These are phyloP conservation scores for Sialis lutaria DNA, from an alignment of 2,888 invertebrate genomes.

Conservation along the genomic window DNA sequence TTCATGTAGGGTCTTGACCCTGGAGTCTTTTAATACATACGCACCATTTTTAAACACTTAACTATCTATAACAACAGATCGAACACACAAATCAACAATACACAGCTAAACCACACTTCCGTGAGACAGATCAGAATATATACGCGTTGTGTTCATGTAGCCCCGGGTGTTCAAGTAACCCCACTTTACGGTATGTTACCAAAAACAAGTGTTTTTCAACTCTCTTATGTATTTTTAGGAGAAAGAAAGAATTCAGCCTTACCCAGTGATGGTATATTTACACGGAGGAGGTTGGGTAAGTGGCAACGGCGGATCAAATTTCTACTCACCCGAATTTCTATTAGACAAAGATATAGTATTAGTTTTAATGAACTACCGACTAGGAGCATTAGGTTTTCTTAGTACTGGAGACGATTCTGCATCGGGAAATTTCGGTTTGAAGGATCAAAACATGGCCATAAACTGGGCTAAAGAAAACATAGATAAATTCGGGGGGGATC, in stretches of 20 bases:
- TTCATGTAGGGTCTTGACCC: too few relatives aligned
- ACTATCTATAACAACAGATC: too few relatives aligned
- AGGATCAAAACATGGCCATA: slow-evolving; percentile 24
- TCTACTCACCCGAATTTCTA: slow-evolving; percentile 52
- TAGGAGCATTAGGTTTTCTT: slow-evolving; percentile 30
- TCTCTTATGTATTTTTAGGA: slow-evolving; percentile 17
- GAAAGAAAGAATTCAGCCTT: slow-evolving; percentile 19
- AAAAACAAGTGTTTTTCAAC: not conserved
- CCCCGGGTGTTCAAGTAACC: too few relatives aligned
- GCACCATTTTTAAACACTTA: too few relatives aligned
- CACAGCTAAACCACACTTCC: too few relatives aligned
- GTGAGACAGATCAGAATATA: too few relatives aligned
- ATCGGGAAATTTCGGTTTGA: slow-evolving; percentile 26
- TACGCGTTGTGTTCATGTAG: too few relatives aligned
- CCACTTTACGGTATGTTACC: too few relatives aligned
- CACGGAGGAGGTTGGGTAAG: slow-evolving; percentile 63
- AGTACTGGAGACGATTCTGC: slow-evolving; percentile 21
- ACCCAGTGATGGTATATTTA: slow-evolving; percentile 58
- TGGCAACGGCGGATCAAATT: slow-evolving; percentile 45
- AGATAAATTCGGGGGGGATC: slow-evolving; percentile 23
- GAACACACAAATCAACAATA: too few relatives aligned
- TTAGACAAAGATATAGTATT: slow-evolving; percentile 51
- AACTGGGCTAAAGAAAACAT: slow-evolving; percentile 24
- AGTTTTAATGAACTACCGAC: slow-evolving; percentile 51
- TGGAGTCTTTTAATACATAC: too few relatives aligned